Evolutionary conservation across 2,888 invertebrate species (phyloP).

Genomic region (Deroplatys truncata): DNA sequence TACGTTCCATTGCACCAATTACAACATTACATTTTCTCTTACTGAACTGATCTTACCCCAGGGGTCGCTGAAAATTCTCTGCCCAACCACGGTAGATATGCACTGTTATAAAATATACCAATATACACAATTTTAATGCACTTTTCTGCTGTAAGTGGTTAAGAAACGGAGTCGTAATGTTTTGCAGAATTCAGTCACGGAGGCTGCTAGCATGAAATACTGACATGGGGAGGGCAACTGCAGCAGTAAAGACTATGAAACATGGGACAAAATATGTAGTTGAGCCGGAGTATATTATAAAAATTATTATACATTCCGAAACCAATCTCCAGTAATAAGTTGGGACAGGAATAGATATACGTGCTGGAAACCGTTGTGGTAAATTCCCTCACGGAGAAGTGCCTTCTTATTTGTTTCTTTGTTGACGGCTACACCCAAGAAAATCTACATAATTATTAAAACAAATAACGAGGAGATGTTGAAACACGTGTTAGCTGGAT

Average conservation of each 20-base stretch:
- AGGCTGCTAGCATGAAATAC: no score
- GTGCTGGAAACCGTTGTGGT: neutral
- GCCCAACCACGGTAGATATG: no score
- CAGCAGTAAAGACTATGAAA: neutral
- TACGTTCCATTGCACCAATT: no score
- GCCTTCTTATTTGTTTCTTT: neutral
- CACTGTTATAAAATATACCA: no score
- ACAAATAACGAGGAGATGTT: neutral
- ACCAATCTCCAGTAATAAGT: neutral
- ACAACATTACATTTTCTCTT: no score
- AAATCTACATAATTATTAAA: conserved; percentile 5
- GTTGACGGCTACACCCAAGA: conserved; percentile 1
- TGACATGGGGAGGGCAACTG: neutral
- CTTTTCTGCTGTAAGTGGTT: no score
- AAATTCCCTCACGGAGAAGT: neutral
- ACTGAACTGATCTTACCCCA: no score
- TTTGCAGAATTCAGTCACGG: no score
- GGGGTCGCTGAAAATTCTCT: no score
- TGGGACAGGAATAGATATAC: neutral
- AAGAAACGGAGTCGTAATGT: no score
- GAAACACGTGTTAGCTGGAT: neutral
- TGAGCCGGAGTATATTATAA: neutral
- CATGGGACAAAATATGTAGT: neutral
- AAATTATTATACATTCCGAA: neutral
- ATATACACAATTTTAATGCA: no score